Percentiles rank a stretch among this genome's conserved stretches.
Conservation (phyloP, 1,140 invertebrate genomes). For the Thaumatotibia leucotreta region DNA sequence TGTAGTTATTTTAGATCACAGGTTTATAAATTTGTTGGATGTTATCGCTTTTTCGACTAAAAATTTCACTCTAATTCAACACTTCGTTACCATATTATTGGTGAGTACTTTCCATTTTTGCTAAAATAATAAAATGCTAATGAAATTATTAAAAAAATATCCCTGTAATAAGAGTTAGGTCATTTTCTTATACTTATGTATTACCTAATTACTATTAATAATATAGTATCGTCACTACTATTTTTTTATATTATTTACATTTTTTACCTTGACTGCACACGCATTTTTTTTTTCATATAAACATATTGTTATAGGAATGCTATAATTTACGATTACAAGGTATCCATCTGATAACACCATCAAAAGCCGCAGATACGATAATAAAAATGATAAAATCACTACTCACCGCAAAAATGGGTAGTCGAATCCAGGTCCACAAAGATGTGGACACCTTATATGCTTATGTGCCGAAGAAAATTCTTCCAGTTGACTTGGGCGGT, state of each 20-base stretch:
- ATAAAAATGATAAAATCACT: conserved; percentile 29
- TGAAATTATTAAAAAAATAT: no score
- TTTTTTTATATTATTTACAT: no score
- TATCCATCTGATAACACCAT: conserved; percentile 28
- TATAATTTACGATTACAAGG: conserved; percentile 36
- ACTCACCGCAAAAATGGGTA: conserved; percentile 12
- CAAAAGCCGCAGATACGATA: conserved; percentile 30
- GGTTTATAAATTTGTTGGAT: neutral
- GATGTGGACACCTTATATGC: neutral
- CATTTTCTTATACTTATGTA: no score
- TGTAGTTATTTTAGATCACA: neutral
- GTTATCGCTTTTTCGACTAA: neutral
- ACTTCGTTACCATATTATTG: neutral
- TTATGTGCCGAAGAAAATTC: neutral
- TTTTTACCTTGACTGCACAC: no score
- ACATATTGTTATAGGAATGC: conserved; percentile 34
- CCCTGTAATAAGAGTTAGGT: no score
- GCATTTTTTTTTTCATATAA: no score
- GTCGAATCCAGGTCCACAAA: neutral
- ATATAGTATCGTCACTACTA: no score
- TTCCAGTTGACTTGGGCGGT: neutral
- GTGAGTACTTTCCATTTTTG: neutral
- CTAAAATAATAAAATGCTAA: neutral
- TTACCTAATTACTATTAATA: no score
- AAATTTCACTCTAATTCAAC: neutral